Conservation (phyloP, 2,113 vertebrate genomes). For the Ibidorhyncha struthersii region DNA sequence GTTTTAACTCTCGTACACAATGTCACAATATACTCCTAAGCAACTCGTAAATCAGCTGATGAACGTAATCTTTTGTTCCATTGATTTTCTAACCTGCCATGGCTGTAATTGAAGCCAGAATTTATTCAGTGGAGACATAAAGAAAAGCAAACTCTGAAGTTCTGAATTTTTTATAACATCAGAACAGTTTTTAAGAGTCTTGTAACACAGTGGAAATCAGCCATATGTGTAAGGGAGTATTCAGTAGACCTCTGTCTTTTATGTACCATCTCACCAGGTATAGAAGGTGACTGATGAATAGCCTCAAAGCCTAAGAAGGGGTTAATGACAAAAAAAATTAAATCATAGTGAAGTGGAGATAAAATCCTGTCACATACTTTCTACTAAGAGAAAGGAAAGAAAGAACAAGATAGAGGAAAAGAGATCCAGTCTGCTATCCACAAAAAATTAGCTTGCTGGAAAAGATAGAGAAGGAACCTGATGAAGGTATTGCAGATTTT, state of each 20-base stretch:
- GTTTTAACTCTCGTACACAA: not conserved
- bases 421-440: not conserved
- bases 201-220: not conserved
- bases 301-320: not conserved
- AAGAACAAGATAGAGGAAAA: not conserved
- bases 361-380: not conserved
- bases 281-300: not conserved
- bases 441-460: not conserved
- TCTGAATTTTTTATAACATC: not conserved
- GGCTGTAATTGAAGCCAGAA: not conserved
- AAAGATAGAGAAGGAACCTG: not conserved
- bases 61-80: not conserved
- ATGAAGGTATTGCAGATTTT: not conserved
- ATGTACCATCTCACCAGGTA: not conserved
- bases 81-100: not conserved
- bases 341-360: not conserved
- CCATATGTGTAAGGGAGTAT: not conserved
- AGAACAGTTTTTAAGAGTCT: not conserved
- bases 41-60: not conserved
- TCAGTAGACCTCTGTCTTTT: not conserved
- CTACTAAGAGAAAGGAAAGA: not conserved
- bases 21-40: not conserved
- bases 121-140: not conserved
- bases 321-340: not conserved
- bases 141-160: not conserved